Conservation (phyloP, 2,888 invertebrate species). For the Drosophila melanosoma region DNA sequence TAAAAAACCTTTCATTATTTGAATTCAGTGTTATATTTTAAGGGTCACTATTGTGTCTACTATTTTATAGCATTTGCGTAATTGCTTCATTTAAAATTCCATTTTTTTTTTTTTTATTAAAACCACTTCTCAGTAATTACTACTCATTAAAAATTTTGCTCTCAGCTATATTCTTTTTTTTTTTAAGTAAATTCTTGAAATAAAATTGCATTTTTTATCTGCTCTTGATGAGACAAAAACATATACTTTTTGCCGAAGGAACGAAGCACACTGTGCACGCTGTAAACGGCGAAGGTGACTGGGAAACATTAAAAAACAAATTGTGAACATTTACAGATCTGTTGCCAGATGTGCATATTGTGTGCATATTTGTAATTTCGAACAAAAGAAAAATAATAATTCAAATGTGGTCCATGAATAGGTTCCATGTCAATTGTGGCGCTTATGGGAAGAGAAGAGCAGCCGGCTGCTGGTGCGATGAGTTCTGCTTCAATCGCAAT, state of each 20-base stretch:
- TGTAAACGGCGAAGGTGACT: constrained; percentile 34
- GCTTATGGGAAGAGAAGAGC: constrained; percentile 8
- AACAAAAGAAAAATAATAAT: constrained; percentile 69
- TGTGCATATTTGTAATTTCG: constrained; percentile 36
- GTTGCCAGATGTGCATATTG: constrained; percentile 11
- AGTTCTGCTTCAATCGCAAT: constrained; percentile 57
- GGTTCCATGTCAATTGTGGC: constrained; percentile 21
- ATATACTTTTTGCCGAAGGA: neutral
- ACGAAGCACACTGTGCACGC: constrained; percentile 56
- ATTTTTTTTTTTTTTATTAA: neutral
- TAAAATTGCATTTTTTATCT: neutral
- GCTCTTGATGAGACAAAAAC: neutral
- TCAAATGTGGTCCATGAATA: constrained; percentile 31
- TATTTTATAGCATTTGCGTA: neutral
- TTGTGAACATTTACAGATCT: constrained; percentile 3
- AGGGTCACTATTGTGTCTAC: constrained; percentile 1
- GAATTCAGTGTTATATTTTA: neutral
- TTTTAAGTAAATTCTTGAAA: neutral
- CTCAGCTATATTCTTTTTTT: neutral
- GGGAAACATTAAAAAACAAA: constrained; percentile 14
- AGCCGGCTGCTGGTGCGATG: constrained; percentile 8
- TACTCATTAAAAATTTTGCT: neutral
- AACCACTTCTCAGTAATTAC: neutral
- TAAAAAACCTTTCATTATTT: neutral
- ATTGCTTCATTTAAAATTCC: constrained; percentile 10